Percentiles rank a stretch among this genome's conserved stretches.
These are phyloP conservation scores for Lepidotrigona ventralis DNA, from an alignment of 1,140 invertebrate genomes.

Conservation along the genomic window DNA sequence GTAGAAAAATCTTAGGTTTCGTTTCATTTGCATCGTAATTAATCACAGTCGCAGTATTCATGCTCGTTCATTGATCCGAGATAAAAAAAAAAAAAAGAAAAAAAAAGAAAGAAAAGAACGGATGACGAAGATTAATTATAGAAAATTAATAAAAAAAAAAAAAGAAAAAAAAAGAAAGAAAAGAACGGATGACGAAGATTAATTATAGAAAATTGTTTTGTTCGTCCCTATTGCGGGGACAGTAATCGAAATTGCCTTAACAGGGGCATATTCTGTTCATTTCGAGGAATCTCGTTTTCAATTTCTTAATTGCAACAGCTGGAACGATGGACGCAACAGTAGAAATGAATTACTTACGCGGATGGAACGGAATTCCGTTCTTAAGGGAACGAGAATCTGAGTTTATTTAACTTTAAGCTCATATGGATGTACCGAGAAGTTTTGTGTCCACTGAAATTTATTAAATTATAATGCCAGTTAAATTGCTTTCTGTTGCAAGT, in stretches of 20 bases:
- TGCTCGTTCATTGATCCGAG: neutral
- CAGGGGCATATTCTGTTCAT: neutral
- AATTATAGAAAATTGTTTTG: neutral
- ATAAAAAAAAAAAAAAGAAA: neutral
- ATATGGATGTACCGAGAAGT: too few relatives aligned
- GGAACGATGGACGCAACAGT: neutral
- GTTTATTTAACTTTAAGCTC: neutral
- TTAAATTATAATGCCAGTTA: neutral
- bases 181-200: neutral
- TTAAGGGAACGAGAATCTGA: neutral
- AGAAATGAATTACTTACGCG: neutral
- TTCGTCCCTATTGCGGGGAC: neutral
- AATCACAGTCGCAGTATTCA: neutral
- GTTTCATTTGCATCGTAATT: neutral
- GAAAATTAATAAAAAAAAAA: neutral
- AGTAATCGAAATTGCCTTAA: neutral
- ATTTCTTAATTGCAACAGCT: conserved; percentile 8
- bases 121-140: neutral
- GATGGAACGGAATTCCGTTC: neutral
- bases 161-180: too few relatives aligned
- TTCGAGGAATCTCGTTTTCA: neutral
- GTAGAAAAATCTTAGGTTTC: neutral
- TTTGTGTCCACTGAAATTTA: neutral
- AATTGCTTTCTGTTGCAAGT: neutral
- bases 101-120: too few relatives aligned